Evolutionary conservation across 35 echinoderm and acorn worm genomes (phyloP), one percentile per base, ranked within the genome.

Genomic region (Hemicentrotus pulcherrimus): DNA sequence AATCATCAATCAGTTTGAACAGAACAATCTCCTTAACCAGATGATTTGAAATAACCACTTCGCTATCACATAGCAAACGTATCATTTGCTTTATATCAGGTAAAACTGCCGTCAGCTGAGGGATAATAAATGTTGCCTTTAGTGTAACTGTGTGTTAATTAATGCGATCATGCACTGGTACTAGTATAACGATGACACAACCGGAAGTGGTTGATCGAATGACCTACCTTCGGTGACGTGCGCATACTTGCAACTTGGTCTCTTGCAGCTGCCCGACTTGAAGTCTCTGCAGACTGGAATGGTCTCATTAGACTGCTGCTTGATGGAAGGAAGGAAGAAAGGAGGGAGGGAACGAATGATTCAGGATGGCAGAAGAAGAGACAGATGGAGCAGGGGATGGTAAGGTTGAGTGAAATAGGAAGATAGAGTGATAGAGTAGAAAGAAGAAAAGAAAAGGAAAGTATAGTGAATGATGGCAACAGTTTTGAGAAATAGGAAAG

Each of bases 281-380:
- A 99, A 99, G 93, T 99, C 98, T 86, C 98, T 96, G 95, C 98
- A 99, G 11, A 99, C 98, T 32, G 98, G 98, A 78, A 99, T 95
- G 65, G 98, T 99, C 94, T 99, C 98, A 85, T 96, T 95, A 50
- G 96, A 97, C 46, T 98, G 95, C 96, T 97, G 89, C 46, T 35
- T 9, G 86, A 86, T 24, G 61, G 55, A 55, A 96, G 28, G 61
- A 60, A 52, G 52, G 87, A 94, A 60, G 9, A 93, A 92, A 11
- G 19, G 30, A 47, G 46, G 18, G 46, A 60, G 48, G 65, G 11
- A 70, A 32, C 65, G 13, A 85, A 32, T 41, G n/a, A 94, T 30
- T n/a, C 28, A 94, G 31, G 50, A 55, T 6, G 32, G 31, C 85
- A 45, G 65, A 85, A 94, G 32, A 86, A 28, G 58, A 31, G 61